A percentile compares a stretch with the other conserved stretches of the same genome.
Conservation (phyloP, 2,113 vertebrate species). For the Cinclus mexicanus region DNA sequence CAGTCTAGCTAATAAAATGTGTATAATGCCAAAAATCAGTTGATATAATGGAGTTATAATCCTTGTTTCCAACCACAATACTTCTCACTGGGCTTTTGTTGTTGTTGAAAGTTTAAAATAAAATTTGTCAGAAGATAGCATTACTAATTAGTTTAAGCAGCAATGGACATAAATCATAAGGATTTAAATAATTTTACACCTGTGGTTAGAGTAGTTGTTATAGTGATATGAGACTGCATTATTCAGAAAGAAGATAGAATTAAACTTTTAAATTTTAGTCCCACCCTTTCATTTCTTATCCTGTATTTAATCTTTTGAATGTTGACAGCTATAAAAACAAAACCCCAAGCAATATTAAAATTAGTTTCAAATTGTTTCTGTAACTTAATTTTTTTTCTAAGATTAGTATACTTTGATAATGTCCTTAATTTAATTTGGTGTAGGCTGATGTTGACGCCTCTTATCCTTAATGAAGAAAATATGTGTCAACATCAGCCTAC, state of each 20-base stretch:
- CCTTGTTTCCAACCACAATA: background rate
- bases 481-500: background rate
- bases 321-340: background rate
- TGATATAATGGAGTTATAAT: background rate
- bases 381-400: background rate
- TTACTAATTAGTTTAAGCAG: background rate
- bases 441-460: background rate
- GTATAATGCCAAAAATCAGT: background rate
- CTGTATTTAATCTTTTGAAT: background rate
- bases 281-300: background rate
- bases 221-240: background rate
- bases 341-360: background rate
- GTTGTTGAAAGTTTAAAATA: background rate
- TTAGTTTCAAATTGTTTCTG: background rate
- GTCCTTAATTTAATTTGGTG: background rate
- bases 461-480: background rate
- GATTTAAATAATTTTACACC: background rate
- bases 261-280: background rate
- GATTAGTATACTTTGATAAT: background rate
- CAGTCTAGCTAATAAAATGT: background rate
- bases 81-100: background rate
- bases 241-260: background rate
- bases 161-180: background rate
- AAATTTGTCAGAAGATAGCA: background rate
- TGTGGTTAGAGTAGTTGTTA: background rate